A percentile compares a stretch with the other conserved stretches of the same genome.
Conservation (phyloP, 1,140 invertebrate species). For the Bombus polaris region DNA sequence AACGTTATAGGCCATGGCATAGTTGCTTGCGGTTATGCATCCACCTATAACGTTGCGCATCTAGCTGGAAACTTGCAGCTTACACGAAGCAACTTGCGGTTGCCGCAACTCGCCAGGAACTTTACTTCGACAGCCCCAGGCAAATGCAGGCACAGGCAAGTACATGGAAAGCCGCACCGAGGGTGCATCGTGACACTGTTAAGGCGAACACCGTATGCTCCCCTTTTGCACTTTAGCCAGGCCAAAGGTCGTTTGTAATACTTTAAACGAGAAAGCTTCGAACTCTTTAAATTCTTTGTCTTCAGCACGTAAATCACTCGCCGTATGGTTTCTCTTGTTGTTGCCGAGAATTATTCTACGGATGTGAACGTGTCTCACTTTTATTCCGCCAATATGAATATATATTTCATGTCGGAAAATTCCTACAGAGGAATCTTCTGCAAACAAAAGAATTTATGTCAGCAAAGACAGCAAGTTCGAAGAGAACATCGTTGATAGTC, state of each 20-base stretch:
- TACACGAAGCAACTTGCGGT: conserved; percentile 65
- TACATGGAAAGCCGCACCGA: conserved; percentile 51
- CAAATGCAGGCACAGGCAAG: conserved; percentile 43
- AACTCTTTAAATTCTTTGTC: no score
- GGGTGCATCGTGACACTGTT: conserved; percentile 34
- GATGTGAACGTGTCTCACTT: not conserved
- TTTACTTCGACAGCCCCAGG: conserved; percentile 55
- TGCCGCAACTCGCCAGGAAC: conserved; percentile 60
- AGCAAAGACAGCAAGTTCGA: no score
- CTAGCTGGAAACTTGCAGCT: conserved; percentile 56
- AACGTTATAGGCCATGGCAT: conserved; percentile 57
- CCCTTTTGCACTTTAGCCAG: not conserved
- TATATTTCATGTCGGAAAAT: no score
- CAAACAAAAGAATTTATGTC: no score
- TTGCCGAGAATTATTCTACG: no score
- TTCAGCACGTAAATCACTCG: no score
- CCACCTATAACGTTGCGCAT: conserved; percentile 59
- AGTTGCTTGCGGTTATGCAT: conserved; percentile 65
- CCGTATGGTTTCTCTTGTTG: no score
- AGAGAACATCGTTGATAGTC: no score
- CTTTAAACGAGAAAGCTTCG: not conserved
- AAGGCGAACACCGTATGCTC: conserved; percentile 2
- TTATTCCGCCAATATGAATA: no score
- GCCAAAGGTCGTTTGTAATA: not conserved
- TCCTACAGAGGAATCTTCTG: no score